Base-by-base conservation (phyloP, 2,888 invertebrate genomes). In the Brenthis ino region DNA sequence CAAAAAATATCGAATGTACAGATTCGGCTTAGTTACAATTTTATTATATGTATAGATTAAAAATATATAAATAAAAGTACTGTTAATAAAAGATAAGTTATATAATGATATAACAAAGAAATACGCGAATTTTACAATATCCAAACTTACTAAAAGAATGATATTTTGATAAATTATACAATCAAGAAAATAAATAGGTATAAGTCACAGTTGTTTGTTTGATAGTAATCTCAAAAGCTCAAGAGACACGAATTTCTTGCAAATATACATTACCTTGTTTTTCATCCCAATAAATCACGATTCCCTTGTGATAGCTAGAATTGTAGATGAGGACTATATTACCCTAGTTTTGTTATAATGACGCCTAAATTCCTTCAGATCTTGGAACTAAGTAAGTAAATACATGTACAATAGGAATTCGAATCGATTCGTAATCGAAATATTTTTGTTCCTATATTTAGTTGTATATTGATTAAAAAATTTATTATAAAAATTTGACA, bases 241-340 rank as follows among this genome's bases (percentile, higher is more conserved):
- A 6, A 33, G 67, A 65, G 70, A 61, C 57, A 47, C 14, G n/a
- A 56, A 50, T 57, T 68, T 65, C 65, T 64, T 61, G 47, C 24
- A 65, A 64, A 57, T 67, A 57, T 69, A 65, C 67, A 54, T 67
- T 68, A 68, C 65, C 65, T 70, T 72, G 65, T 72, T 68, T 70
- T 68, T 72, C 65, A 65, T 64, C 57, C 24, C 33, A 65, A 70
- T 65, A 65, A 65, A 71, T 71, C 65, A 57, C 57, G 60, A 64
- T 64, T 70, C 72, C 68, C 70, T 66, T 33, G 68, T 50, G 72
- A 64, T 33, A 65, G 47, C 58, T 64, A 57, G 66, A 72, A 72
- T 66, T 68, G 68, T 61, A 68, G 64, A 72, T 65, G 66, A 64
- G 67, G 57, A 56, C 67, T 50, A 65, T 64, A 66, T 69, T 69